phyloP scores from a whole-genome alignment of 2,888 invertebrate species.

The Drosophila tanythrix region DNA sequence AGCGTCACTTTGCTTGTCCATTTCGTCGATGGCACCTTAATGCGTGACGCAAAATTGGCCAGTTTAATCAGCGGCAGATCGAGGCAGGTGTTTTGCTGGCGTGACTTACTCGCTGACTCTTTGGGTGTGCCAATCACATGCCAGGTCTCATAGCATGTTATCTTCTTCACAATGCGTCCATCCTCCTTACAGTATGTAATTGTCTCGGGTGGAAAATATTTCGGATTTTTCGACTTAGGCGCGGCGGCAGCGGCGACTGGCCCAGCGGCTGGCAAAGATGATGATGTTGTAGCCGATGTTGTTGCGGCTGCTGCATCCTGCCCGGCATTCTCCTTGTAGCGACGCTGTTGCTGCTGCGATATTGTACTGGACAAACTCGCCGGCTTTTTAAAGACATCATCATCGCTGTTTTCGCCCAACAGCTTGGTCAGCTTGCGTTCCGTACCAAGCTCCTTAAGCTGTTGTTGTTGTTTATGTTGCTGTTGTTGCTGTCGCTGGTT shows the following conservation, averaged over 20 bases:
- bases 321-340: constrained; percentile 60
- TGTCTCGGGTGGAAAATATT: constrained; percentile 79
- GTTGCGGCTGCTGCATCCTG: constrained; percentile 7
- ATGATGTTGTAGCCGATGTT: neutral
- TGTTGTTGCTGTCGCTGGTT: constrained; percentile 11
- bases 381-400: constrained; percentile 66
- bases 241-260: neutral
- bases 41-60: constrained; percentile 79
- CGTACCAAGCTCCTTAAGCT: constrained; percentile 4
- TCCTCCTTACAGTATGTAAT: constrained; percentile 82
- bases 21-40: constrained; percentile 78
- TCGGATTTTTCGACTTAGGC: constrained; percentile 24
- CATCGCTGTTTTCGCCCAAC: constrained; percentile 51
- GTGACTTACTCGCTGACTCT: constrained; percentile 50
- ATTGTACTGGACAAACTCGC: constrained; percentile 36
- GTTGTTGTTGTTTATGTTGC: constrained; percentile 5
- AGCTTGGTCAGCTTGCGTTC: constrained; percentile 58
- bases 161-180: constrained; percentile 84
- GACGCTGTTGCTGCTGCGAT: constrained; percentile 32
- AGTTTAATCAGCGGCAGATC: constrained; percentile 82
- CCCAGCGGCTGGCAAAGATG: neutral
- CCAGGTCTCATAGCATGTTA: constrained; percentile 85
- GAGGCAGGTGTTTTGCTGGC: constrained; percentile 74
- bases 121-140: constrained; percentile 83
- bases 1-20: constrained; percentile 84